Evolutionary conservation across 1,140 invertebrate species (phyloP), one percentile per base, ranked within the genome.

Genomic region (Zaprionus taronus): DNA sequence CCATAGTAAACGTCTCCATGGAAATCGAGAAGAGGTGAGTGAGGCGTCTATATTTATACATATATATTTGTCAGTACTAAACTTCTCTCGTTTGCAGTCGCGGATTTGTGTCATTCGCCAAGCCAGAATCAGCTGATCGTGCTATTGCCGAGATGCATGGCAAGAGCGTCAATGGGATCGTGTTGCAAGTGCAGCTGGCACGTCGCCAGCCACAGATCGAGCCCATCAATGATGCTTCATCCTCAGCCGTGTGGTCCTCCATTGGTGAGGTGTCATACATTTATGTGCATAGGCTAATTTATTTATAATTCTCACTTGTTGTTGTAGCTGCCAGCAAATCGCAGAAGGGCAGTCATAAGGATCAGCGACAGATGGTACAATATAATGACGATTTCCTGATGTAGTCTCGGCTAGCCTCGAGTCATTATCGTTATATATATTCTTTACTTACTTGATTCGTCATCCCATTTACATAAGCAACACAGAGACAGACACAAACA

Each of bases 21-120:
- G 97, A 98, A 93, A 95, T 95, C 78, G 97, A 98, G 77, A 98
- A 97, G 93, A 96, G 97, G 96, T 97, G 93, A 55, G 9, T 56
- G 4, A 24, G 36, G 17, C 15, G 41, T 17, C 7, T 44, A 15
- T 7, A 31, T n/a, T n/a, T 20, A 28, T 28, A 7, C 7, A 28
- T 31, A 31, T 31, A 31, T 31, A 31, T 9, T 31, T 31, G 6
- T 2, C 7, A 31, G 28, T 28, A 56, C 0, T 9, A 5, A 47
- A 47, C n/a, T 49, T 51, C 9, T 41, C 4, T 26, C 12, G n/a
- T 20, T 72, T 77, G 5, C 51, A 92, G 91, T 90, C 97, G 97
- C 91, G 98, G 97, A 11, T 99, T 98, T 94, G 95, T 99, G 7
- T 98, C 98, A 5, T 99, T 99, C 94, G 97, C 98, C 74, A 98